A percentile compares a stretch with the other conserved stretches of the same genome.
Evolutionary conservation across 1,140 invertebrate species (phyloP).

Genomic region (Heliothis virescens): DNA sequence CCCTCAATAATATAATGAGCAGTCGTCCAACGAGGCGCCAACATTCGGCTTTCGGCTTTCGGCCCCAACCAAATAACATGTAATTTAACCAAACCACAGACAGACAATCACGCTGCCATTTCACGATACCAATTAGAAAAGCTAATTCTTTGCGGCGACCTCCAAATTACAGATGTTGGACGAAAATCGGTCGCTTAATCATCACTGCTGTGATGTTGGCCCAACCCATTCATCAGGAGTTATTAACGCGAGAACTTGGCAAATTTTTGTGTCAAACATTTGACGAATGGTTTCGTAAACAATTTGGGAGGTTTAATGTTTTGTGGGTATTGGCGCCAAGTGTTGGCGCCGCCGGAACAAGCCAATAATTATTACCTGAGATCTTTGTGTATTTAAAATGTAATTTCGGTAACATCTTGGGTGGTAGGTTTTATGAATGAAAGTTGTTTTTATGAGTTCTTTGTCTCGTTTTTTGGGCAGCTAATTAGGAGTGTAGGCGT

Average conservation of each 20-base stretch:
- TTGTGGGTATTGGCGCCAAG: constrained; percentile 52
- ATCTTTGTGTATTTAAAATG: constrained; percentile 47
- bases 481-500: constrained; percentile 28
- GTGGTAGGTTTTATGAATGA: constrained; percentile 59
- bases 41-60: constrained; percentile 64
- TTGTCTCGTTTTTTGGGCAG: constrained; percentile 37
- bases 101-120: constrained; percentile 64
- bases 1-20: constrained; percentile 69
- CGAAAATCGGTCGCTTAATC: constrained; percentile 49
- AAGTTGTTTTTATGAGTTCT: constrained; percentile 37
- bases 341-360: constrained; percentile 31
- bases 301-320: constrained; percentile 23
- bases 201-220: constrained; percentile 50
- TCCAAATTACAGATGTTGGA: constrained; percentile 50
- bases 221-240: constrained; percentile 61
- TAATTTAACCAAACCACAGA: constrained; percentile 76
- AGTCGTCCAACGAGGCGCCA: constrained; percentile 72
- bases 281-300: constrained; percentile 59
- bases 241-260: constrained; percentile 61
- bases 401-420: constrained; percentile 54
- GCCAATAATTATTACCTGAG: constrained; percentile 56
- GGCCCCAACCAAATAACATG: constrained; percentile 66
- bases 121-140: constrained; percentile 52
- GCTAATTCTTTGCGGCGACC: constrained; percentile 45
- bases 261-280: constrained; percentile 64